A percentile compares a stretch with the other conserved stretches of the same genome.
Evolutionary conservation across 2,888 invertebrate genomes (phyloP).

Genomic region (Willowsia nigromaculata): DNA sequence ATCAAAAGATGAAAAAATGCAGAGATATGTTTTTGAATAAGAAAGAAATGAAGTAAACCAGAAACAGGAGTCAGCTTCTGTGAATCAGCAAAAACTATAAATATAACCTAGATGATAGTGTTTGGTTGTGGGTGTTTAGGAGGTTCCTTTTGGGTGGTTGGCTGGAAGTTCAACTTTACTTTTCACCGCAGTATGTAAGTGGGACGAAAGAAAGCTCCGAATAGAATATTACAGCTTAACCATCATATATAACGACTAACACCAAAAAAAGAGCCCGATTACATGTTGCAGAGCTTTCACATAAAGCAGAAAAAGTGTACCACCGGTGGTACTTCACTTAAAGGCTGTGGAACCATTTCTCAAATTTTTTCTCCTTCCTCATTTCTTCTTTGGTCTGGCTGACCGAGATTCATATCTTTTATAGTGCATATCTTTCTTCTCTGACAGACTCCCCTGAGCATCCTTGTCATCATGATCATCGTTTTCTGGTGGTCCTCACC

Average conservation of each 20-base stretch:
- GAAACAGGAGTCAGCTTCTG: not conserved
- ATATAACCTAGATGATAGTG: not conserved
- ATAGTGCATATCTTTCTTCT: conserved; percentile 13
- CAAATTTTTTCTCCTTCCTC: conserved; percentile 19
- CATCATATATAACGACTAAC: not conserved
- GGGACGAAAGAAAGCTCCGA: not conserved
- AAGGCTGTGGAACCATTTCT: conserved; percentile 25
- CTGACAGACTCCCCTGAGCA: conserved; percentile 40
- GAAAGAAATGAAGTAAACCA: not conserved
- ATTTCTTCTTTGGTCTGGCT: conserved; percentile 17
- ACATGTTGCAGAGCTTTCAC: not conserved
- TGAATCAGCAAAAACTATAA: conserved; percentile 10
- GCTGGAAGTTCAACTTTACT: not conserved
- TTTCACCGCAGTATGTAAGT: not conserved
- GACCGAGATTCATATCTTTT: conserved; percentile 51
- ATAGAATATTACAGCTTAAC: not conserved
- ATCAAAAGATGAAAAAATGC: not conserved
- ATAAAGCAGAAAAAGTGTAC: not conserved
- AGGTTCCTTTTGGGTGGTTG: conserved; percentile 5
- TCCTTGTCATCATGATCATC: conserved; percentile 49
- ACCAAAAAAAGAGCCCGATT: not conserved
- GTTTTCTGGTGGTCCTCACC: not conserved
- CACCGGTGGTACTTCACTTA: not conserved
- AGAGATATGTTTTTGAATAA: not conserved
- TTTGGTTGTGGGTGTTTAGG: not conserved